Conservation (phyloP, 2,797 vertebrate genomes). For the Anabacerthia variegaticeps region DNA sequence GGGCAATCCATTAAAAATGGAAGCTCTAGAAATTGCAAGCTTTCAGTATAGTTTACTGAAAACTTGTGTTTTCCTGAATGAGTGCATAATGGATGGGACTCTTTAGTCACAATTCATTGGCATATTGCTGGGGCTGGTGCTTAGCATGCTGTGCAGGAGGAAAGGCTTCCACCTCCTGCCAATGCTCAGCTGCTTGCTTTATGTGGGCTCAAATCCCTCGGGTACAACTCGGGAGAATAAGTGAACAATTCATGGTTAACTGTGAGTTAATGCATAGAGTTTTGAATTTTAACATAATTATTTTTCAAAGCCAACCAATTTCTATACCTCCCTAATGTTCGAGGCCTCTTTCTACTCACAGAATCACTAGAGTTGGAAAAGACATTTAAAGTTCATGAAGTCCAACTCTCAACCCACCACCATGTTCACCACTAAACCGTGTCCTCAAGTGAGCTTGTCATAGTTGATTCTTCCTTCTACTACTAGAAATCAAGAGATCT, state of each 20-base stretch:
- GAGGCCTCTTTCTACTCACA: not conserved
- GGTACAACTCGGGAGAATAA: not conserved
- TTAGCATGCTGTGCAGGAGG: not conserved
- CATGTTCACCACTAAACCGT: rapidly evolving
- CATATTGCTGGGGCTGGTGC: not conserved
- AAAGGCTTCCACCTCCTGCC: not conserved
- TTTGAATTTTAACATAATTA: not conserved
- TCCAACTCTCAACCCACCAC: not conserved
- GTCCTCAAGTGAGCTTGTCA: not conserved
- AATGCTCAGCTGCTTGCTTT: not conserved
- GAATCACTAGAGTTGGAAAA: not conserved
- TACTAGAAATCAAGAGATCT: not conserved
- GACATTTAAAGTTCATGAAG: not conserved
- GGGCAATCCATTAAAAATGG: not conserved
- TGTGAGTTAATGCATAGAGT: not conserved
- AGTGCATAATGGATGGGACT: not conserved
- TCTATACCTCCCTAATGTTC: not conserved
- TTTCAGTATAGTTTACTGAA: not conserved
- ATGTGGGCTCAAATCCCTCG: not conserved
- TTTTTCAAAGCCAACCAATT: not conserved
- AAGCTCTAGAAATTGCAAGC: not conserved
- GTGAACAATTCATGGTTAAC: not conserved
- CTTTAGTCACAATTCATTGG: not conserved
- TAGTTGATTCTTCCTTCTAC: not conserved
- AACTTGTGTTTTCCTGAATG: not conserved